phyloP scores from a whole-genome alignment of 1,140 invertebrate genomes.

The Leucophenga varia region DNA sequence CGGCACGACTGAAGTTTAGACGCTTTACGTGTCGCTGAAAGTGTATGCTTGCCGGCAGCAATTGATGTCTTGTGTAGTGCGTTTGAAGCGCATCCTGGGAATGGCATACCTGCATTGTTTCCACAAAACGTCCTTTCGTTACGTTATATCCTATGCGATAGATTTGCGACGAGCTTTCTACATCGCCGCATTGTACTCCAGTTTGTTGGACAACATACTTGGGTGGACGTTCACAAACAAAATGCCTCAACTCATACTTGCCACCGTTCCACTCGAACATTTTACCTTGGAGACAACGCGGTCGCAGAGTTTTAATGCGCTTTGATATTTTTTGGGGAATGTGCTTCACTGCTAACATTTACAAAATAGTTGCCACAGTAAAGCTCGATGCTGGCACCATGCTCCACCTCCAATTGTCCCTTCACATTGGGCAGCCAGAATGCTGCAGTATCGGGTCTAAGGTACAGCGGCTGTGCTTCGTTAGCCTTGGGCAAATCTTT shows the following conservation, averaged over 20 bases:
- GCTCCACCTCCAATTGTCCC: slow-evolving; percentile 31
- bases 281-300: slow-evolving; percentile 30
- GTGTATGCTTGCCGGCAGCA: slow-evolving; percentile 33
- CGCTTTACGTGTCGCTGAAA: slow-evolving; percentile 39
- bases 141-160: slow-evolving; percentile 44
- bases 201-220: slow-evolving; percentile 28
- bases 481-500: slow-evolving; percentile 27
- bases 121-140: slow-evolving; percentile 31
- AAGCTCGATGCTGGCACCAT: slow-evolving; percentile 33
- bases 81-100: slow-evolving; percentile 26
- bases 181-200: slow-evolving; percentile 17
- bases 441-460: slow-evolving; percentile 21
- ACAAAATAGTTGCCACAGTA: slow-evolving; percentile 30
- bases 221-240: slow-evolving; percentile 23
- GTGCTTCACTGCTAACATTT: slow-evolving; percentile 5
- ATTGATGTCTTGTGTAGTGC: slow-evolving; percentile 26
- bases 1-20: slow-evolving; percentile 31
- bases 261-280: slow-evolving; percentile 27
- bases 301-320: slow-evolving; percentile 12
- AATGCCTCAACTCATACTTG: slow-evolving; percentile 30
- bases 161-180: slow-evolving; percentile 12
- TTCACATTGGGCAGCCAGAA: slow-evolving; percentile 38
- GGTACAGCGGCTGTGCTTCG: slow-evolving; percentile 35
- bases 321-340: background rate
- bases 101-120: slow-evolving; percentile 42